Base-by-base conservation (phyloP, 2,113 vertebrate species). In the Sardina pilchardus region DNA sequence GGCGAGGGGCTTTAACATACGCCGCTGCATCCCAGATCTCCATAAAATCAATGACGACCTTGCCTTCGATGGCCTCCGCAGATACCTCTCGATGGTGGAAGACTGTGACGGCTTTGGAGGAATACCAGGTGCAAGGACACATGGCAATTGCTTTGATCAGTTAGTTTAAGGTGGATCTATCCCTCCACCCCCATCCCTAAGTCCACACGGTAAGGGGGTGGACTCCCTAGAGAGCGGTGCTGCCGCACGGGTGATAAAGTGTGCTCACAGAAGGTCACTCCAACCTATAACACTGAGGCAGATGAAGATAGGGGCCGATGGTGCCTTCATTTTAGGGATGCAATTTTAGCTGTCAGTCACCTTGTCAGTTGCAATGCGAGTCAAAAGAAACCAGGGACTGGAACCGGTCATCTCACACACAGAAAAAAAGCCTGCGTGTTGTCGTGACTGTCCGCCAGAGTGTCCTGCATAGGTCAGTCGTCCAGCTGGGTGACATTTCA, bases 271-370 rank as follows among this genome's bases (percentile, higher is more conserved):
- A 71, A 71, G 63, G 63, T 71, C 63, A 71, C 12, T 34, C 26
- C 16, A 34, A 16, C 63, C 63, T 71, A 71, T 71, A 71, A 71
- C 7, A 34, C 10, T 6, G 26, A 71, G 63, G 63, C 26, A 10
- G 63, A 10, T 34, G n/a, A 16, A 30, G 63, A 71, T 10, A 34
- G n/a, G 63, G 63, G 26, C 26, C 26, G 30, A 6, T 14, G 63
- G 63, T 26, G 26, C 63, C 63, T 71, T 71, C 63, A 71, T 71
- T 71, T 71, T 71, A n/a, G 63, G n/a, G 63, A 10, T 34, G 63
- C n/a, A 71, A 34, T 71, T 71, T 71, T 16, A 34, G 8, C 63
- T 71, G 63, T 34, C 63, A 71, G 63, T 71, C 63, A 71, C 63
- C 63, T 34, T 71, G 63, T 34, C 63, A 71, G n/a, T 71, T 3